Evolutionary conservation across 2,888 invertebrate species (phyloP).

Genomic region (Drosophila percnosoma): DNA sequence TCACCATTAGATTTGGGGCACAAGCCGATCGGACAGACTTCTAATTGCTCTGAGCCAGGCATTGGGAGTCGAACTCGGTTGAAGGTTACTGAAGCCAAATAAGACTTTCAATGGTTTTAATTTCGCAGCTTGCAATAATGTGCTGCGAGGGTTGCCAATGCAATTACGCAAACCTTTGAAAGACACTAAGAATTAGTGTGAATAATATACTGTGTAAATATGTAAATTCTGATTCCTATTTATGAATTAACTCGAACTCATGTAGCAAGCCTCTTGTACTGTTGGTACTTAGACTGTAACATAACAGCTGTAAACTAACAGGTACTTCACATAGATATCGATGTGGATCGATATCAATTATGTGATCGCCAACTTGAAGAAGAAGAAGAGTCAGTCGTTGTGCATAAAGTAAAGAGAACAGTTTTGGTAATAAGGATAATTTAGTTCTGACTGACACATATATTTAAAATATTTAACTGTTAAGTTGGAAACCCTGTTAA

Average conservation of each 20-base stretch:
- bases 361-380: no score
- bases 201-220: neutral
- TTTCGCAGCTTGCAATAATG: neutral
- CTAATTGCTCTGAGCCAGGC: constrained; percentile 41
- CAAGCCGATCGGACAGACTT: constrained; percentile 12
- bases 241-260: neutral
- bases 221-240: neutral
- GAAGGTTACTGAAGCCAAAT: constrained; percentile 5
- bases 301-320: no score
- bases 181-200: neutral
- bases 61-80: constrained; percentile 4
- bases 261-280: no score
- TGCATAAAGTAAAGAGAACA: no score
- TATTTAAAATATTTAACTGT: neutral
- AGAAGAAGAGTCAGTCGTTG: no score
- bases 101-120: constrained; percentile 14
- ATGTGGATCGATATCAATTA: no score
- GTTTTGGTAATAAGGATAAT: no score
- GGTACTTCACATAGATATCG: no score
- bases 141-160: neutral
- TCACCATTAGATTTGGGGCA: constrained; percentile 64
- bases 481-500: neutral
- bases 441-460: neutral
- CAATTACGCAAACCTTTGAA: neutral
- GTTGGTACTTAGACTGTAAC: no score